These are phyloP conservation scores for Micronycteris hirsuta DNA, from an alignment of 2,113 vertebrate genomes.

Conservation along the genomic window DNA sequence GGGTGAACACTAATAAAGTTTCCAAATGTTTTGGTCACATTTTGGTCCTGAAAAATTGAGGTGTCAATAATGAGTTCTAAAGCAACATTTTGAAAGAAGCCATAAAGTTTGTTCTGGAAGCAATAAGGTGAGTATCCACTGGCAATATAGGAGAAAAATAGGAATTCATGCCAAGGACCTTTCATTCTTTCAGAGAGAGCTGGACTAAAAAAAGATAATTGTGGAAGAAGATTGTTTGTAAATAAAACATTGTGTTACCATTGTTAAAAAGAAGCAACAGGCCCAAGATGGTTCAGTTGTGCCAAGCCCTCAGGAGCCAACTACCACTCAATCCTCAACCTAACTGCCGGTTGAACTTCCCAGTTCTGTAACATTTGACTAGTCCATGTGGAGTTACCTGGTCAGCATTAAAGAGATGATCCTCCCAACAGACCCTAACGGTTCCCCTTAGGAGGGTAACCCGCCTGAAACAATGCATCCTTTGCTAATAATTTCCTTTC, in stretches of 20 bases:
- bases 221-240: background rate
- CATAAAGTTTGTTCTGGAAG: constrained; percentile 15
- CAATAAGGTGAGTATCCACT: background rate
- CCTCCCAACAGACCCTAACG: background rate
- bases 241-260: constrained; percentile 22
- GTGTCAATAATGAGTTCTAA: background rate
- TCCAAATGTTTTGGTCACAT: background rate
- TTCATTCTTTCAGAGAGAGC: background rate
- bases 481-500: background rate
- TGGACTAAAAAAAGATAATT: background rate
- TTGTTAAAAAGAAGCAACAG: background rate
- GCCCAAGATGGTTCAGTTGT: background rate
- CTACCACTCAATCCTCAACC: background rate
- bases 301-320: background rate
- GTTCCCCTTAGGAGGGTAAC: background rate
- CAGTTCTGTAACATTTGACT: background rate
- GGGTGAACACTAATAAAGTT: background rate
- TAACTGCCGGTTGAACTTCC: background rate
- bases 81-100: background rate
- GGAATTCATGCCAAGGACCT: background rate
- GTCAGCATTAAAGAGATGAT: background rate
- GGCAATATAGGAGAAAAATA: background rate
- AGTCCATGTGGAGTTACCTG: background rate
- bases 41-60: background rate
- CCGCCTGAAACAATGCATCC: background rate